A percentile compares a stretch with the other conserved stretches of the same genome.
phyloP scores from a whole-genome alignment of 2,797 vertebrate species.

The Pantherophis vulpinus region DNA sequence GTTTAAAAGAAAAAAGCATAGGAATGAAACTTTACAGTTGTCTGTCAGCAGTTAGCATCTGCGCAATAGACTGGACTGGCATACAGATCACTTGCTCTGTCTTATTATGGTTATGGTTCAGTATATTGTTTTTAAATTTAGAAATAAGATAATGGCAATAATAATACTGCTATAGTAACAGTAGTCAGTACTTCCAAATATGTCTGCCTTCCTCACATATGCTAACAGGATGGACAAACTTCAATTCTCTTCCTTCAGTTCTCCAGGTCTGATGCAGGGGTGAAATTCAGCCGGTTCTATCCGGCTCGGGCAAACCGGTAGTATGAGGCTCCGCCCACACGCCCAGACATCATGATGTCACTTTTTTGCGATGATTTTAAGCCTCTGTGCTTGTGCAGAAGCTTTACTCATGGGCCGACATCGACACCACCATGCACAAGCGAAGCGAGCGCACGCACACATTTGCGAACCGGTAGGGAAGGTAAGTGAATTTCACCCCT shows the following conservation, averaged over 20 bases:
- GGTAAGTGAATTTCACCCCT: not conserved
- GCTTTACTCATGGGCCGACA: too few relatives aligned
- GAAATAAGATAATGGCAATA: not conserved
- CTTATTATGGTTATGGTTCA: not conserved
- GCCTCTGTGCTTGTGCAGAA: too few relatives aligned
- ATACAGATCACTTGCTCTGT: not conserved
- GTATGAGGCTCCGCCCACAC: too few relatives aligned
- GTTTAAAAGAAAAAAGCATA: not conserved
- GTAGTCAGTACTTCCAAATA: not conserved
- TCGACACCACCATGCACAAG: too few relatives aligned
- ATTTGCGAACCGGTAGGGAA: too few relatives aligned
- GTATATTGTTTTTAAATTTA: not conserved
- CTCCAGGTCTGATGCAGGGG: not conserved
- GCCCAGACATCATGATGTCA: too few relatives aligned
- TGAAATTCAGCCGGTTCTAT: too few relatives aligned
- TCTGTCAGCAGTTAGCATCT: not conserved
- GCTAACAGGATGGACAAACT: not conserved
- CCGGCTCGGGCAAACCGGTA: too few relatives aligned
- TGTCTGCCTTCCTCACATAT: not conserved
- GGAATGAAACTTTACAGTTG: not conserved
- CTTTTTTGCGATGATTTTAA: too few relatives aligned
- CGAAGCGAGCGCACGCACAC: too few relatives aligned
- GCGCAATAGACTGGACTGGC: not conserved
- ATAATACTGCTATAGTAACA: not conserved
- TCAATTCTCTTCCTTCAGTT: not conserved